Evolutionary conservation across 2,797 vertebrate genomes (phyloP).

Genomic region (Macropodus opercularis): DNA sequence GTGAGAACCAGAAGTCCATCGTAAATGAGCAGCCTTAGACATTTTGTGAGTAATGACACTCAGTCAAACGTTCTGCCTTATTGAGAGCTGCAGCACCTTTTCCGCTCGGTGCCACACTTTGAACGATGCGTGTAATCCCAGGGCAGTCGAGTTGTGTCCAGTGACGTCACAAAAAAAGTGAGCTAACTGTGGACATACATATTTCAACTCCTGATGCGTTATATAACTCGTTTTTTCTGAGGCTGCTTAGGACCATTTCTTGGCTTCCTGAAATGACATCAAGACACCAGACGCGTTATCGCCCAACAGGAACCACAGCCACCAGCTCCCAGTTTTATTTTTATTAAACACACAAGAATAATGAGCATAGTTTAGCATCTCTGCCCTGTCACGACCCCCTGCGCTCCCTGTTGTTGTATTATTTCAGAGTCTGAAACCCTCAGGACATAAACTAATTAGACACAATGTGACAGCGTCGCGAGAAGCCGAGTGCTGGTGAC

Average conservation of each 20-base stretch:
- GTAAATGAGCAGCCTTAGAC: no score
- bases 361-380: neutral
- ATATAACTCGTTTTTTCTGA: conserved; percentile 8
- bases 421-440: neutral
- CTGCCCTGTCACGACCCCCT: neutral
- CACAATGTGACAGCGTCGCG: conserved; percentile 2
- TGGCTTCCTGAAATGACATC: neutral
- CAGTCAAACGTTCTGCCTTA: no score
- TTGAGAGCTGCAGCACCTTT: no score
- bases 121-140: conserved; percentile 5
- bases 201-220: conserved; percentile 43
- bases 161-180: no score
- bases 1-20: no score
- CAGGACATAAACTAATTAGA: neutral
- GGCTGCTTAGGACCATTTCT: neutral
- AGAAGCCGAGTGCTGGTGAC: neutral
- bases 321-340: neutral
- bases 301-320: neutral
- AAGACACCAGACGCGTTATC: neutral
- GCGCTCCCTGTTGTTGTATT: neutral
- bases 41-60: no score
- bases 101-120: no score
- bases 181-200: conserved; percentile 17
- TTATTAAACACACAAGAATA: neutral
- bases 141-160: neutral